Conservation (phyloP, 2,797 vertebrate genomes). For the Dendrocincla tyrannina region DNA sequence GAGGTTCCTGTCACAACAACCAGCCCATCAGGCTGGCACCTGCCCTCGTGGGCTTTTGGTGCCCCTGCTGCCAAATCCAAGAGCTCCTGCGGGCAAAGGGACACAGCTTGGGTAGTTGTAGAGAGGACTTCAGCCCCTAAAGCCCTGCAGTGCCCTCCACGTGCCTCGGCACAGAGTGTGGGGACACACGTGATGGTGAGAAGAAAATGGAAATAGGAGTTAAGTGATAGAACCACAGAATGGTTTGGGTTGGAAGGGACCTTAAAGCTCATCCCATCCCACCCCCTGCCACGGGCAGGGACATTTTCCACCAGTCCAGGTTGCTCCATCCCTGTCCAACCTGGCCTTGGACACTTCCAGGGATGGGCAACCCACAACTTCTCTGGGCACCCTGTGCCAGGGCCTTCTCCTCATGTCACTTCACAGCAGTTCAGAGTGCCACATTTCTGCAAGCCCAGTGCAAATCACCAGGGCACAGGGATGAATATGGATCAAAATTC, state of each 20-base stretch:
- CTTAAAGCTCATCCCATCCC: background rate
- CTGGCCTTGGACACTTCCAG: background rate
- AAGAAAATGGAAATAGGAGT: background rate
- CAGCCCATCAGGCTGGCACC: background rate
- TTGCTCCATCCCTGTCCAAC: background rate
- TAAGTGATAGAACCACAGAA: fast-evolving
- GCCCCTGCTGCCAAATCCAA: background rate
- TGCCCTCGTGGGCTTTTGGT: background rate
- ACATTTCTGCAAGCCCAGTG: background rate
- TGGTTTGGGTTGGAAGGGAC: background rate
- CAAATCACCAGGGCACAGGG: background rate
- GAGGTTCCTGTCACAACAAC: background rate
- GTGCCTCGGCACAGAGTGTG: background rate
- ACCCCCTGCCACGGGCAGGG: background rate
- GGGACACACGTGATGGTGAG: background rate
- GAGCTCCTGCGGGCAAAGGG: background rate
- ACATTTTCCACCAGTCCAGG: background rate
- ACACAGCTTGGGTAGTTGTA: fast-evolving
- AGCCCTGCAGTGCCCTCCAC: background rate
- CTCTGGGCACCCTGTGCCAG: background rate
- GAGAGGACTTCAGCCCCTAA: background rate
- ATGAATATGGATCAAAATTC: background rate
- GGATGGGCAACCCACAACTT: background rate
- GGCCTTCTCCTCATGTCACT: background rate
- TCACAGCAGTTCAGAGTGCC: background rate